phyloP scores from a whole-genome alignment of 2,888 invertebrate species.

The Tipula helvola region DNA sequence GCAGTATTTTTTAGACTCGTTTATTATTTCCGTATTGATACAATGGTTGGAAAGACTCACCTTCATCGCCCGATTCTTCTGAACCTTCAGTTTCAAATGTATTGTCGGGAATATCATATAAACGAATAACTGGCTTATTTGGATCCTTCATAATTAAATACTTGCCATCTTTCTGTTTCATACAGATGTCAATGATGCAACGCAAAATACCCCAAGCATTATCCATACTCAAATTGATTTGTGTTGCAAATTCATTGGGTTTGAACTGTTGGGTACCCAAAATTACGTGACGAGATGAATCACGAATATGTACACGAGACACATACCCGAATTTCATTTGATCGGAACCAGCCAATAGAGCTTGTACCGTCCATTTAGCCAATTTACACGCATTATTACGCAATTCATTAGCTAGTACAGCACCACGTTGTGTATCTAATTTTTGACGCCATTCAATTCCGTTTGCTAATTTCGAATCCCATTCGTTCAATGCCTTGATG shows the following conservation, averaged over 20 bases:
- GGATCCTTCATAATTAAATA: slow-evolving; percentile 98
- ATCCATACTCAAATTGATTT: slow-evolving; percentile 98
- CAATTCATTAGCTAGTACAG: slow-evolving; percentile 94
- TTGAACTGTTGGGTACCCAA: slow-evolving; percentile 96
- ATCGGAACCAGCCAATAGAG: slow-evolving; percentile 89
- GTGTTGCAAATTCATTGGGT: slow-evolving; percentile 95
- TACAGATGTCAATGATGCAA: slow-evolving; percentile 92
- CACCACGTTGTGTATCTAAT: slow-evolving; percentile 93
- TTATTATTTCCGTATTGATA: slow-evolving; percentile 22
- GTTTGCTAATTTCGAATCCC: slow-evolving; percentile 93
- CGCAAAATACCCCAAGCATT: slow-evolving; percentile 98
- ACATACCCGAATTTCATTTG: slow-evolving; percentile 98
- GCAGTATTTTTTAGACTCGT: background rate
- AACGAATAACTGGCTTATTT: slow-evolving; percentile 93
- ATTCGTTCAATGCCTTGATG: slow-evolving; percentile 96
- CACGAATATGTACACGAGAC: slow-evolving; percentile 85
- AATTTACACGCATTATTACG: slow-evolving; percentile 99
- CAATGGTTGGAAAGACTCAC: slow-evolving; percentile 34
- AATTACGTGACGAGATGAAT: slow-evolving; percentile 92
- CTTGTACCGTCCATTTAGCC: slow-evolving; percentile 97
- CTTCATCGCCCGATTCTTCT: slow-evolving; percentile 41
- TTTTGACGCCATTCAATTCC: slow-evolving; percentile 99
- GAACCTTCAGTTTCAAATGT: slow-evolving; percentile 98
- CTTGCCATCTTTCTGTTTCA: slow-evolving; percentile 93
- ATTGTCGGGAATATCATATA: slow-evolving; percentile 97